These are phyloP conservation scores for Scaptomyza parva DNA, from an alignment of 2,888 invertebrate species.

Conservation along the genomic window DNA sequence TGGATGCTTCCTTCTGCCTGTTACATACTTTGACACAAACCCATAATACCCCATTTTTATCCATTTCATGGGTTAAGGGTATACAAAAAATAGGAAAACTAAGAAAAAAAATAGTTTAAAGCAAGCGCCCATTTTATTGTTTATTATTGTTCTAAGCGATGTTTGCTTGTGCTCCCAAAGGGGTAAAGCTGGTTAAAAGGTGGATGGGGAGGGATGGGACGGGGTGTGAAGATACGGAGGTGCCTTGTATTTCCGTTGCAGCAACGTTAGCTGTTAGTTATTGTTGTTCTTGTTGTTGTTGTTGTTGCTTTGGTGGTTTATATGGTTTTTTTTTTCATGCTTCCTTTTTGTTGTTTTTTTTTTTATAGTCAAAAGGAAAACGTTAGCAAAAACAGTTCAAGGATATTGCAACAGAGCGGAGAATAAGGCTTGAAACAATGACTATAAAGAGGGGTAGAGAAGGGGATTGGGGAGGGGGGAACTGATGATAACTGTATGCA, in stretches of 20 bases:
- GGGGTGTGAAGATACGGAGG: not conserved
- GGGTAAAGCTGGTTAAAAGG: not conserved
- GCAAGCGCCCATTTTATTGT: conserved; percentile 65
- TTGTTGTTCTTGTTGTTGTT: conserved; percentile 21
- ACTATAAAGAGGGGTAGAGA: not conserved
- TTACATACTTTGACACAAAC: too few relatives aligned
- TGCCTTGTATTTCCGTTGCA: conserved; percentile 60
- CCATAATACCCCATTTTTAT: too few relatives aligned
- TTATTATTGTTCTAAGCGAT: conserved; percentile 78
- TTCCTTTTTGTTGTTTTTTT: conserved; percentile 38
- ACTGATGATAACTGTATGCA: not conserved
- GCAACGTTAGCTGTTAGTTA: conserved; percentile 55
- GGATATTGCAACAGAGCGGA: conserved; percentile 53
- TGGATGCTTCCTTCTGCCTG: too few relatives aligned
- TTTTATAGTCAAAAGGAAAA: conserved; percentile 25
- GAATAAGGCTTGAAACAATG: conserved; percentile 31
- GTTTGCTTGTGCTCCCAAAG: conserved; percentile 52
- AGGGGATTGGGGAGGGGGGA: not conserved
- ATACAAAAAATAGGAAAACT: not conserved
- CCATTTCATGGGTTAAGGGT: too few relatives aligned
- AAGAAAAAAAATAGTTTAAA: conserved; percentile 32
- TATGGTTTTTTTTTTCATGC: conserved; percentile 56
- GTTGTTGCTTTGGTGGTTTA: conserved; percentile 54
- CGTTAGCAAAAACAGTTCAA: conserved; percentile 70
- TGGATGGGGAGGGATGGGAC: not conserved